These are phyloP conservation scores for Rostratula benghalensis DNA, from an alignment of 2,113 vertebrate genomes.

Conservation along the genomic window DNA sequence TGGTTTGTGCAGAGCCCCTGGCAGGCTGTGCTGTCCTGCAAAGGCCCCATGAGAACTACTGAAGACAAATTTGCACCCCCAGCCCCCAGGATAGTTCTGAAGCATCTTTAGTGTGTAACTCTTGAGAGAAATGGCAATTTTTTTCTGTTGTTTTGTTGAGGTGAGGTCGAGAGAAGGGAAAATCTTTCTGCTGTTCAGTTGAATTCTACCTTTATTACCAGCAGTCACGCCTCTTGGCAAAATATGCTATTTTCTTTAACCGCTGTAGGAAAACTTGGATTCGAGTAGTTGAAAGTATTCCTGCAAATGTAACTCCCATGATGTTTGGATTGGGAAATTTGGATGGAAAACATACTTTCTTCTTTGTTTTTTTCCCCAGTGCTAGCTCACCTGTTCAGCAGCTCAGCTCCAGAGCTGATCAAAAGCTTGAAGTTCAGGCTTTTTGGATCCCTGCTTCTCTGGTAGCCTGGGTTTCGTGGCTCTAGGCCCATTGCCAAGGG, in stretches of 20 bases:
- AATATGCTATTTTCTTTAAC: background rate
- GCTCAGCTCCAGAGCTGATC: background rate
- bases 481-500: background rate
- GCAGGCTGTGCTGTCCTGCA: background rate
- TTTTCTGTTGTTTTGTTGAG: background rate
- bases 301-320: background rate
- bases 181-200: background rate
- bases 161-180: background rate
- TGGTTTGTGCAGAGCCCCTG: background rate
- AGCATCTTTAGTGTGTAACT: fast-evolving
- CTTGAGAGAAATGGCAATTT: background rate
- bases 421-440: background rate
- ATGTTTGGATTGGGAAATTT: too few relatives aligned
- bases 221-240: background rate
- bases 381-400: background rate
- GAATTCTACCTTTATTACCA: background rate
- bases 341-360: background rate
- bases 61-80: fast-evolving
- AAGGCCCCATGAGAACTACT: fast-evolving
- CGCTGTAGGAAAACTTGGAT: background rate
- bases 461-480: background rate
- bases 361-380: background rate
- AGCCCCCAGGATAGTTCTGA: background rate
- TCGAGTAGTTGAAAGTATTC: background rate
- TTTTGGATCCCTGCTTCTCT: background rate